phyloP scores from a whole-genome alignment of 2,113 vertebrate genomes.

The Sapajus apella region DNA sequence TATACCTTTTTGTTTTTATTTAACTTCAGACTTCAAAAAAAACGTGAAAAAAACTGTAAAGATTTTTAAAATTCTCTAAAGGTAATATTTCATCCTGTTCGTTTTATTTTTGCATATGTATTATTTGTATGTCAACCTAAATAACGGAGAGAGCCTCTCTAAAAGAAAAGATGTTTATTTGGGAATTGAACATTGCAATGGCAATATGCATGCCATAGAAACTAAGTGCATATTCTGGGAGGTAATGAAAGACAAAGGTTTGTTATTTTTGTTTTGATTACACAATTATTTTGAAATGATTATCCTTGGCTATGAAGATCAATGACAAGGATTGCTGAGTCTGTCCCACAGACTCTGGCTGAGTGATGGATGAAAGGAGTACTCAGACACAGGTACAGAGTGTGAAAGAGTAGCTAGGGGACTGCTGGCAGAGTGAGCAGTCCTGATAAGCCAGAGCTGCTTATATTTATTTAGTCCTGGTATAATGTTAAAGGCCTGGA shows the following conservation, averaged over 20 bases:
- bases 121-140: background rate
- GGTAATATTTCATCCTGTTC: background rate
- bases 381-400: too few species aligned
- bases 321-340: too few species aligned
- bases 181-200: background rate
- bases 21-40: background rate
- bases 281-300: background rate
- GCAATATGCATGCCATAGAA: background rate
- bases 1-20: background rate
- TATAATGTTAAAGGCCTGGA: too few species aligned
- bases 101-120: background rate
- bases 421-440: too few species aligned
- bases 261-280: background rate
- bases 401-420: too few species aligned
- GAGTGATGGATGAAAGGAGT: too few species aligned
- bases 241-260: background rate
- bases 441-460: too few species aligned
- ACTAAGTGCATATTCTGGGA: background rate
- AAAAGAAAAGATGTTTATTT: background rate
- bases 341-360: too few species aligned
- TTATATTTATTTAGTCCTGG: too few species aligned
- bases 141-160: background rate
- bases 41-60: background rate
- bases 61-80: background rate
- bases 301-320: background rate